Conservation (phyloP, 2,113 vertebrate species). For the Recurvirostra avosetta region DNA sequence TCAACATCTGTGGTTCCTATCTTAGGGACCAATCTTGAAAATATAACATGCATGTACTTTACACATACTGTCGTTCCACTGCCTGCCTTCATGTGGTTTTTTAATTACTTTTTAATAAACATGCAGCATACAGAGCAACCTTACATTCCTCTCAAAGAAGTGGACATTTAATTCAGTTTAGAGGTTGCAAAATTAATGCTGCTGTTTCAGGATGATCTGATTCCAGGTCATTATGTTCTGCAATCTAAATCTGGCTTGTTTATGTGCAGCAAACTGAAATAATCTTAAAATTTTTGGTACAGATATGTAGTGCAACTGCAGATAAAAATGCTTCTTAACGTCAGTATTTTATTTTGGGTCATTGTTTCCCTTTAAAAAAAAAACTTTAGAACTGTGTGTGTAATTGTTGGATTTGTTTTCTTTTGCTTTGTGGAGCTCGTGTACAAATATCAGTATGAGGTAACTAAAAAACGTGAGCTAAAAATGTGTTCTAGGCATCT, state of each 20-base stretch:
- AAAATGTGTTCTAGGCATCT: background rate
- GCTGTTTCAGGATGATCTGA: background rate
- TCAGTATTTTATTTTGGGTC: background rate
- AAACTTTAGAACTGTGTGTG: background rate
- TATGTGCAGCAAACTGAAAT: background rate
- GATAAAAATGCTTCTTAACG: background rate
- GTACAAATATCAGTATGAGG: background rate
- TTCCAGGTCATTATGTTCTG: background rate
- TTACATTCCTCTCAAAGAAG: background rate
- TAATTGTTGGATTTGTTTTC: background rate
- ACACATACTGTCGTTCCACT: conserved; percentile 7
- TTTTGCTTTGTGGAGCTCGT: background rate
- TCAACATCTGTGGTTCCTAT: conserved; percentile 52
- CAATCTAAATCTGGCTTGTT: background rate
- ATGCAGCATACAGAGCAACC: background rate
- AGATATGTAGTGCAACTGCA: background rate
- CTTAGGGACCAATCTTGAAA: conserved; percentile 33
- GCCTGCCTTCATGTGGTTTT: background rate
- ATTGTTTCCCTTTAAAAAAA: background rate
- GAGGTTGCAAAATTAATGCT: background rate
- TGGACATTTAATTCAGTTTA: background rate
- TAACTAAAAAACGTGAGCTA: background rate
- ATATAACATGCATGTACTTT: background rate
- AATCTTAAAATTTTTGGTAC: background rate
- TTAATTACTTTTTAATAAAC: conserved; percentile 13